Evolutionary conservation across 2,888 invertebrate genomes (phyloP).

Genomic region (Nomada goodeniana): DNA sequence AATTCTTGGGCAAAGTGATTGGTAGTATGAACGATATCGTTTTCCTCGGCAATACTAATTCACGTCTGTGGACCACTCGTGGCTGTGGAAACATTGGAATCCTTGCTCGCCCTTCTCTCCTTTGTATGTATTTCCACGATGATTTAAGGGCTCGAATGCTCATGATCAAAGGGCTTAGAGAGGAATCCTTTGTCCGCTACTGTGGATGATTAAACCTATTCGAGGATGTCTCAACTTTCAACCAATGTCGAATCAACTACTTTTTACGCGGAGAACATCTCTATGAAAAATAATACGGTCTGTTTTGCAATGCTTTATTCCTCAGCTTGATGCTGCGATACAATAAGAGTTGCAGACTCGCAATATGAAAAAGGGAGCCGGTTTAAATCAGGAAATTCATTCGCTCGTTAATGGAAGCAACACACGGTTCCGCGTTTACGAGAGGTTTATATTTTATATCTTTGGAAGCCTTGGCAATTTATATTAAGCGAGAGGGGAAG

Average conservation of each 20-base stretch:
- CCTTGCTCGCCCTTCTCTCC: constrained; percentile 8
- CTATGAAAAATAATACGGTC: constrained; percentile 19
- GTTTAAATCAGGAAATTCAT: no score
- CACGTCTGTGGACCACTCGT: constrained; percentile 5
- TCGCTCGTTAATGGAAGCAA: constrained; percentile 5
- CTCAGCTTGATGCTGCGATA: background rate
- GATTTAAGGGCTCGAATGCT: constrained; percentile 46
- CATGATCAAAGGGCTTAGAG: constrained; percentile 42
- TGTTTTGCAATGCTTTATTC: constrained; percentile 3
- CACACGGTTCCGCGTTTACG: constrained; percentile 1
- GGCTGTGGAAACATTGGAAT: constrained; percentile 5
- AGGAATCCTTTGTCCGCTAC: constrained; percentile 44
- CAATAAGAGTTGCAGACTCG: no score
- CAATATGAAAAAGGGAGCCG: no score
- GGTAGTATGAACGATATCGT: constrained; percentile 15
- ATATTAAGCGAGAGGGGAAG: constrained; percentile 20
- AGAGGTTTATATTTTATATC: constrained; percentile 26
- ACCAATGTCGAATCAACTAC: background rate
- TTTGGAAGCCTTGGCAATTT: constrained; percentile 29
- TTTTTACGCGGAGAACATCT: background rate
- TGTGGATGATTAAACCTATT: constrained; percentile 44
- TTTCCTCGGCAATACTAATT: constrained; percentile 31
- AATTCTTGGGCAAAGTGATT: no score
- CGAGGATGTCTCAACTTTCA: constrained; percentile 29
- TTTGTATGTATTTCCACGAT: constrained; percentile 23